Percentiles rank a stretch among this genome's conserved stretches.
Conservation (phyloP, 2,888 invertebrate genomes). For the Cecidostiba fungosa region DNA sequence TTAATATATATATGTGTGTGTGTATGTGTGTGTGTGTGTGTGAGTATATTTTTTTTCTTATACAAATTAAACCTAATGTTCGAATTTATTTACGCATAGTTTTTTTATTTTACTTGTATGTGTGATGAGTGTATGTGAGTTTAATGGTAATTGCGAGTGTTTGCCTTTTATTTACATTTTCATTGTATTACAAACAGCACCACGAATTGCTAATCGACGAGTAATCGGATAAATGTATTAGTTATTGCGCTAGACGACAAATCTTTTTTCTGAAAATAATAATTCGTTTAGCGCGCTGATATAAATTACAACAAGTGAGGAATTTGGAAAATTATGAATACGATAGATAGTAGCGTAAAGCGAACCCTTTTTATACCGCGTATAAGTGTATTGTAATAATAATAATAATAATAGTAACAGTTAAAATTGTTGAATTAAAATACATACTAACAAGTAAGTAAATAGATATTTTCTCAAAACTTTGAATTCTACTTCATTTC, state of each 20-base stretch:
- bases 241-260: slow-evolving; percentile 9
- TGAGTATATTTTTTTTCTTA: slow-evolving; percentile 57
- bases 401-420: neutral
- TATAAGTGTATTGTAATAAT: neutral
- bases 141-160: slow-evolving; percentile 26
- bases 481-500: neutral
- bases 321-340: slow-evolving; percentile 34
- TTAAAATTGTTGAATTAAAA: no score
- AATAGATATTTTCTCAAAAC: slow-evolving; percentile 10
- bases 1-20: slow-evolving; percentile 66
- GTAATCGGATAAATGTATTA: slow-evolving; percentile 53
- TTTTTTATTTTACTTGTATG: slow-evolving; percentile 45
- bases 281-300: neutral
- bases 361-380: neutral
- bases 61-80: slow-evolving; percentile 45
- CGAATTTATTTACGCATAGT: slow-evolving; percentile 24
- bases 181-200: slow-evolving; percentile 64
- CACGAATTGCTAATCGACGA: slow-evolving; percentile 63
- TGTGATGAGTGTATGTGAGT: slow-evolving; percentile 31
- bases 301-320: slow-evolving; percentile 12
- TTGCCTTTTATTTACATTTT: slow-evolving; percentile 61
- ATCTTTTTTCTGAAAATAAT: slow-evolving; percentile 32
- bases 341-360: neutral
- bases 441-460: neutral
- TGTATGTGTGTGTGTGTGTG: slow-evolving; percentile 66